Conservation (phyloP, 2,797 vertebrate genomes). For the Chrysocyon brachyurus region DNA sequence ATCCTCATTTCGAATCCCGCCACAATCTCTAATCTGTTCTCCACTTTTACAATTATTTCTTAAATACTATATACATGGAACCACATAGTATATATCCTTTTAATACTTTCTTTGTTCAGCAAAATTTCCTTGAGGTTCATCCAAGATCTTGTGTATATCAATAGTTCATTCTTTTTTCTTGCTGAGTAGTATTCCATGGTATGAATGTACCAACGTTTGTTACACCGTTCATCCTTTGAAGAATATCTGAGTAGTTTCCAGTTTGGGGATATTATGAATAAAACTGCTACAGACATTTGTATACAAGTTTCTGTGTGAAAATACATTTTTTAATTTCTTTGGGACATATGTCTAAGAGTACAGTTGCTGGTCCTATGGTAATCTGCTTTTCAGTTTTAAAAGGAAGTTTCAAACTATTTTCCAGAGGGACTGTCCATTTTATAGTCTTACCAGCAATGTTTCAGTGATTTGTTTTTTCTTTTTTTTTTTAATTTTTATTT, state of each 20-base stretch:
- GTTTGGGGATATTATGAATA: not conserved
- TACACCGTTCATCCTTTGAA: not conserved
- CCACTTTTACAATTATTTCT: not conserved
- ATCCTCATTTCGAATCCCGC: not conserved
- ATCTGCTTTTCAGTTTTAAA: not conserved
- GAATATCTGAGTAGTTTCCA: not conserved
- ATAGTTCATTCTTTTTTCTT: not conserved
- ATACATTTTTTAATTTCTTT: not conserved
- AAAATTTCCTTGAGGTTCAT: not conserved
- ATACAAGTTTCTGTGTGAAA: not conserved
- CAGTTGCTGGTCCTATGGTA: not conserved
- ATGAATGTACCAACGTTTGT: not conserved
- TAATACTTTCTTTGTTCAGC: conserved; percentile 16
- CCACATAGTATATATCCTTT: not conserved
- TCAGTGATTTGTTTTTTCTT: not conserved
- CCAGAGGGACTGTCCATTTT: not conserved
- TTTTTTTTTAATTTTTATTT: not conserved
- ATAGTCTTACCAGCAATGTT: not conserved
- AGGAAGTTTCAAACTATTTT: not conserved
- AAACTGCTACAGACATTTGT: not conserved
- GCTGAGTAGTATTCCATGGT: not conserved
- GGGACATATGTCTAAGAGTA: not conserved
- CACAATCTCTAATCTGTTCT: not conserved
- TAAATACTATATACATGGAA: not conserved
- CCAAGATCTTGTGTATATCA: not conserved